These are phyloP conservation scores for Cartodere bifasciata DNA, from an alignment of 2,888 invertebrate genomes.

Conservation along the genomic window DNA sequence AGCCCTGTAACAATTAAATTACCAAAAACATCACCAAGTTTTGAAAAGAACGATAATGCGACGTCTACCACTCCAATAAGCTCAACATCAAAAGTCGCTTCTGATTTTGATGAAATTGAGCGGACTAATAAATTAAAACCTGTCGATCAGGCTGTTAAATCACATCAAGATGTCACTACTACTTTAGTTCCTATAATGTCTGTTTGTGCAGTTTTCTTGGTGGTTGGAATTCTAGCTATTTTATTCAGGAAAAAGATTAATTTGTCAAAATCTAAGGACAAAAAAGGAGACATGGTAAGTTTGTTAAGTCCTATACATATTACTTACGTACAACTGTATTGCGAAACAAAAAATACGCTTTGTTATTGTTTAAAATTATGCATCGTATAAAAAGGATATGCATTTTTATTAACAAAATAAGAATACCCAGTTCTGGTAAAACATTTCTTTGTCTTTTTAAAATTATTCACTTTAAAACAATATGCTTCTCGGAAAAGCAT, in stretches of 20 bases:
- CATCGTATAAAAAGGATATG: no score
- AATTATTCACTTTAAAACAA: no score
- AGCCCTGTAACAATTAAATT: slow-evolving; percentile 13
- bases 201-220: slow-evolving; percentile 54
- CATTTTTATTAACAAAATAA: no score
- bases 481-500: no score
- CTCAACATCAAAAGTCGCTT: slow-evolving; percentile 4
- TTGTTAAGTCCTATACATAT: no score
- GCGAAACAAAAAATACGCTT: no score
- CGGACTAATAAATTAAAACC: slow-evolving; percentile 15
- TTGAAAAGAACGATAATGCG: slow-evolving; percentile 8
- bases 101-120: slow-evolving; percentile 12
- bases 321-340: no score
- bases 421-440: no score
- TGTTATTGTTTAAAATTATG: no score
- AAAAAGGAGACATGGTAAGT: slow-evolving; percentile 65
- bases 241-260: slow-evolving; percentile 61
- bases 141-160: slow-evolving; percentile 32
- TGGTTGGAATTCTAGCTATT: slow-evolving; percentile 52
- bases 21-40: slow-evolving; percentile 9
- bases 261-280: slow-evolving; percentile 47
- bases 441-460: no score
- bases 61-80: slow-evolving; percentile 3
- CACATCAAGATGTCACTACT: slow-evolving; percentile 43
- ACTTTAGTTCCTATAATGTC: slow-evolving; percentile 61